Evolutionary conservation across 2,888 invertebrate species (phyloP), one percentile per base, ranked within the genome.

Genomic region (Noctuana brunneofusca): DNA sequence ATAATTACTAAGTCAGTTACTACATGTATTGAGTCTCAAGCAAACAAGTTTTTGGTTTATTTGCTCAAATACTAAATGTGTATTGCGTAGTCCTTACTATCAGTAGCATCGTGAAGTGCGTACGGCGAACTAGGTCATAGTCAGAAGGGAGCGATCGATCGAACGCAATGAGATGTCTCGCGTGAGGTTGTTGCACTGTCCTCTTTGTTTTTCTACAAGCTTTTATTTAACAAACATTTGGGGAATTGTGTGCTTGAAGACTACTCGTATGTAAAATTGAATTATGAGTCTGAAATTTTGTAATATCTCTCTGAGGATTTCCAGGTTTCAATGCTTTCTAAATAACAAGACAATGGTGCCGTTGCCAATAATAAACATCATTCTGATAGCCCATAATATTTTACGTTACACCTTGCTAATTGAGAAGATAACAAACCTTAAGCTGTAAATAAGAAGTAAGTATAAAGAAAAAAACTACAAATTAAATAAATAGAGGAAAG

Each of bases 121-220:
- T 68, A 66, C 53, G 2, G 56, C 38, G 43, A 66, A 52, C 20
- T 52, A 64, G 68, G 67, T 69, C 67, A 69, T 63, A 66, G 68
- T 65, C 59, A 58, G 66, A 58, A 58, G 56, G 63, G 53, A 63
- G 54, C 65, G 58, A 66, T 68, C 64, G 65, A 66, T 66, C 41
- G 58, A 58, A 64, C 54, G 63, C 58, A 53, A 63, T 35, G 35
- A 62, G 64, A 63, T 63, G 46, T 56, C 62, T 50, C 43, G 38
- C 14, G 43, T 54, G 62, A 38, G 55, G 62, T 62, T 62, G 62
- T 55, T 62, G 62, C 55, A 62, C 62, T 62, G 35, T 27, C 27
- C n/a, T 49, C 24, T 55, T 53, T 59, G 52, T 14, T 53, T 60
- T 53, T 48, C n/a, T n/a, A 60, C 52, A 58, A 58, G 24, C 24